Evolutionary conservation across 2,113 vertebrate species (phyloP).

Genomic region (Rostratula benghalensis): DNA sequence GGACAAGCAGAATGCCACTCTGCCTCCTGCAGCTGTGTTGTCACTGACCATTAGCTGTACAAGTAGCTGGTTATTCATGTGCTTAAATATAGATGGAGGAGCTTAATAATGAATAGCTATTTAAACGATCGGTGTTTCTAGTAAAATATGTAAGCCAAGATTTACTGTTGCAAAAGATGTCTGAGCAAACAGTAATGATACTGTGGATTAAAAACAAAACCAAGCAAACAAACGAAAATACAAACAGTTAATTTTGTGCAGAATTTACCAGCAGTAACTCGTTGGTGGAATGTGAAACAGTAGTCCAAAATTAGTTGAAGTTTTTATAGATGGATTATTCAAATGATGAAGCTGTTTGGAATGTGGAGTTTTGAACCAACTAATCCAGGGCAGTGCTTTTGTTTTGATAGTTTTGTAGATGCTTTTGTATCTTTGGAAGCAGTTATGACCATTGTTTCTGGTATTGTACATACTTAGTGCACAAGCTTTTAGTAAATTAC

Average conservation of each 20-base stretch:
- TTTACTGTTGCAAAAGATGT: neutral
- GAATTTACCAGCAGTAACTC: neutral
- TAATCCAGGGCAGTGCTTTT: conserved; percentile 21
- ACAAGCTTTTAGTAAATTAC: conserved; percentile 62
- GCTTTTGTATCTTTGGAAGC: conserved; percentile 46
- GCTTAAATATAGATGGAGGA: conserved; percentile 23
- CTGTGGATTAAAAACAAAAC: neutral
- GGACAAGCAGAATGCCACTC: neutral
- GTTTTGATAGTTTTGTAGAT: conserved; percentile 40
- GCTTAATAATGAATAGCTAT: neutral
- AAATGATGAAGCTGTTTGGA: conserved; percentile 51
- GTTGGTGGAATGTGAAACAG: conserved; percentile 1
- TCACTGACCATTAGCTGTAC: neutral
- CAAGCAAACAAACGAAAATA: neutral
- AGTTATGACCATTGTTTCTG: conserved; percentile 54
- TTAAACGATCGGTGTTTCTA: neutral
- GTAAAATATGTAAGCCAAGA: neutral
- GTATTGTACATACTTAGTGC: conserved; percentile 29
- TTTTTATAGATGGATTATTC: conserved; percentile 34
- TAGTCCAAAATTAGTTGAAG: conserved; percentile 25
- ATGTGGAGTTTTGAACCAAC: conserved; percentile 14
- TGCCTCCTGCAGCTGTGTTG: neutral
- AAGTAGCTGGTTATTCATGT: conserved; percentile 15
- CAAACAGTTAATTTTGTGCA: neutral
- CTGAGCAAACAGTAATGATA: neutral